Evolutionary conservation across 2,113 vertebrate genomes (phyloP).

Genomic region (Deroptyus accipitrinus): DNA sequence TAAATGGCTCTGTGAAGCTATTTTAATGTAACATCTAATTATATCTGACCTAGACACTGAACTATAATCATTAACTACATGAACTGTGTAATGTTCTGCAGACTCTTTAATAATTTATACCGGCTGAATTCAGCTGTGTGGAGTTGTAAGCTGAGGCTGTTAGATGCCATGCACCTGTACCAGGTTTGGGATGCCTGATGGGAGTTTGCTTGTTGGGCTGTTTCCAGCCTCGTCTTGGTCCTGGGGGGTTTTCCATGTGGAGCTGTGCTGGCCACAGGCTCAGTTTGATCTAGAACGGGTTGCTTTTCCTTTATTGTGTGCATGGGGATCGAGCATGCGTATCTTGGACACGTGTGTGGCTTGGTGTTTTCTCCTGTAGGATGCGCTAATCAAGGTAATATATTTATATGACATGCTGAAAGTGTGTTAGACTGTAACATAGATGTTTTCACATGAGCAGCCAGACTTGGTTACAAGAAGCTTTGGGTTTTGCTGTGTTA

Average conservation of each 20-base stretch:
- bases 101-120: constrained; percentile 86
- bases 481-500: not conserved
- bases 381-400: not conserved
- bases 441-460: fast-evolving
- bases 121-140: constrained; percentile 74
- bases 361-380: not conserved
- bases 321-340: fast-evolving
- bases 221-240: not conserved
- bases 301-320: not conserved
- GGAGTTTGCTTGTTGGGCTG: not conserved
- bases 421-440: not conserved
- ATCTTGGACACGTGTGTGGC: fast-evolving
- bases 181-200: not conserved
- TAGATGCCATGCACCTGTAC: constrained; percentile 61
- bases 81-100: constrained; percentile 86
- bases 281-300: fast-evolving
- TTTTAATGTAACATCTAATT: constrained; percentile 91
- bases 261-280: fast-evolving
- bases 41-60: constrained; percentile 91
- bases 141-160: constrained; percentile 15
- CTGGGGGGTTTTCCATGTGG: fast-evolving
- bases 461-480: fast-evolving
- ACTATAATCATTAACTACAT: constrained; percentile 91
- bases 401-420: not conserved
- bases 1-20: constrained; percentile 87